A percentile compares a stretch with the other conserved stretches of the same genome.
Conservation (phyloP, 2,113 vertebrate genomes). For the Collichthys lucidus region DNA sequence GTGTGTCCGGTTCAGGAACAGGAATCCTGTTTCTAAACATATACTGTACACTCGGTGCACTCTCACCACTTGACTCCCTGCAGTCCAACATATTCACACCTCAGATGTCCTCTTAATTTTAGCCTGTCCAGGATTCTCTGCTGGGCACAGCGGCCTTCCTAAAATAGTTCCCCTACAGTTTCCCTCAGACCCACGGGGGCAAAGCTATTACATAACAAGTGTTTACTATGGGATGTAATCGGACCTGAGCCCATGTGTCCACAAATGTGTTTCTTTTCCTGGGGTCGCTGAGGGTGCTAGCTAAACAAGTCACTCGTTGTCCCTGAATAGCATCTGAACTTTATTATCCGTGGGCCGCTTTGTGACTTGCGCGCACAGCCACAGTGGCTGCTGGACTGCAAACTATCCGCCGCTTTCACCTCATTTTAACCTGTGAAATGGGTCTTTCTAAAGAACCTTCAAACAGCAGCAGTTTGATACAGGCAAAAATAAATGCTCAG, state of each 20-base stretch:
- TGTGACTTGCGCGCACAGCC: constrained; percentile 13
- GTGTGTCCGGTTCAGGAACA: constrained; percentile 13
- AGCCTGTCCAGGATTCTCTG: constrained; percentile 27
- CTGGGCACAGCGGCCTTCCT: constrained; percentile 33
- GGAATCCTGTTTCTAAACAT: constrained; percentile 41
- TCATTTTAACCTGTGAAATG: neutral
- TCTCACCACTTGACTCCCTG: constrained; percentile 3
- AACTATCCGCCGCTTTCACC: neutral
- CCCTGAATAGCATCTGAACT: constrained; percentile 42
- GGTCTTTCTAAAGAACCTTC: too few relatives aligned
- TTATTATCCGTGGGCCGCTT: constrained; percentile 43
- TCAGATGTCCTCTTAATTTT: constrained; percentile 54
- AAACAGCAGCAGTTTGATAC: too few relatives aligned
- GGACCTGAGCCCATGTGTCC: constrained; percentile 26
- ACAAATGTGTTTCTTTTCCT: constrained; percentile 32
- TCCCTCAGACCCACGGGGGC: constrained; percentile 17
- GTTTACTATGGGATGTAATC: constrained; percentile 70
- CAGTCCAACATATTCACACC: constrained; percentile 48
- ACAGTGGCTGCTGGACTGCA: neutral
- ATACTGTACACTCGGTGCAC: neutral
- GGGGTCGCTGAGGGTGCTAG: neutral
- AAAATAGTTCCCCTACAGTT: constrained; percentile 60
- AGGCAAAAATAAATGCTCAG: neutral
- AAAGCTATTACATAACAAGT: constrained; percentile 56
- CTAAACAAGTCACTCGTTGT: constrained; percentile 38